phyloP scores from a whole-genome alignment of 2,113 vertebrate genomes.

The Hippocampus mohnikei region DNA sequence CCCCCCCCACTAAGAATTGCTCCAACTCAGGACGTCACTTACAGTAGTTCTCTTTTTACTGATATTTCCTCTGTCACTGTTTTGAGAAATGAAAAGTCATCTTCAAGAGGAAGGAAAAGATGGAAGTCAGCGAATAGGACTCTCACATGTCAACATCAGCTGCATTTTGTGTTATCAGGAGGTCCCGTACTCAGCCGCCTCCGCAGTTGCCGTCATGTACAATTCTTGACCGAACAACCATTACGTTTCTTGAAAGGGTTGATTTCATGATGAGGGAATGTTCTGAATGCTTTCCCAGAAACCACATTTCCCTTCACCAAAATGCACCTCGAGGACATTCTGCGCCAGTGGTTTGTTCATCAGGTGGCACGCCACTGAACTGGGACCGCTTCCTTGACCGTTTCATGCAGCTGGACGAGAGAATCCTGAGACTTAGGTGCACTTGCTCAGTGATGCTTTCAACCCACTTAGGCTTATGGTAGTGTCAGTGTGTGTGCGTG shows the following conservation, averaged over 20 bases:
- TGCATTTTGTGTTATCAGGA: slow-evolving; percentile 2
- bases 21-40: slow-evolving; percentile 2
- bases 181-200: neutral
- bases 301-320: neutral
- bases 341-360: slow-evolving; percentile 12
- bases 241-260: neutral
- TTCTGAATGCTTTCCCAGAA: neutral
- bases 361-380: slow-evolving; percentile 28
- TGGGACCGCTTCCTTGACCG: slow-evolving; percentile 22
- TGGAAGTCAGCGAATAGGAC: neutral
- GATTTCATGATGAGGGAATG: neutral
- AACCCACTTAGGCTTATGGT: slow-evolving; percentile 10
- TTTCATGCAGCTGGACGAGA: slow-evolving; percentile 49
- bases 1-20: neutral
- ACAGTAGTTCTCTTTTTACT: slow-evolving; percentile 29
- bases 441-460: neutral
- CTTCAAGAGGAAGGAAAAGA: slow-evolving; percentile 27
- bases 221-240: neutral
- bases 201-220: neutral
- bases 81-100: slow-evolving; percentile 21
- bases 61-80: slow-evolving; percentile 1
- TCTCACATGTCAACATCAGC: neutral
- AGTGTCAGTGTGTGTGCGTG: neutral
- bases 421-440: slow-evolving; percentile 28
- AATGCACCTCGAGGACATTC: neutral